These are phyloP conservation scores for Ctenopoma kingsleyae DNA, from an alignment of 2,797 vertebrate genomes.

Conservation along the genomic window DNA sequence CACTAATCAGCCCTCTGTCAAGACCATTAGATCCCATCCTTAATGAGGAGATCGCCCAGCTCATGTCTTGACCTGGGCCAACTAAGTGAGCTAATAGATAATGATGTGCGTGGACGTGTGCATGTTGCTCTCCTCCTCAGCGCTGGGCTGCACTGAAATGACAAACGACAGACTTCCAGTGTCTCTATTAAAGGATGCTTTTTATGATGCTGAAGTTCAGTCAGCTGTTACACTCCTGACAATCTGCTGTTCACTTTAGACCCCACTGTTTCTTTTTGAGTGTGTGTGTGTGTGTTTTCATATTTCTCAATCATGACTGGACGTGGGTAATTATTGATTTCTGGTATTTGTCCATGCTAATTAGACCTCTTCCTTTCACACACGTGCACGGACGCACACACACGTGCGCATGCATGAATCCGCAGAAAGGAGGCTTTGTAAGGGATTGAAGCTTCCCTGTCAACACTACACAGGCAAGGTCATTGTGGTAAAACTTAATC, in stretches of 20 bases:
- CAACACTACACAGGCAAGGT: slow-evolving; percentile 57
- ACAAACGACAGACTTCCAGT: slow-evolving; percentile 55
- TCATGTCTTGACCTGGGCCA: slow-evolving; percentile 54
- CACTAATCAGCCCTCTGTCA: slow-evolving; percentile 72
- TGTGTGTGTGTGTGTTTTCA: neutral
- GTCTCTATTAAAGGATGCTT: slow-evolving; percentile 59
- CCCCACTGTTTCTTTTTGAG: slow-evolving; percentile 3
- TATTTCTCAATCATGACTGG: neutral
- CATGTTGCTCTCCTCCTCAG: slow-evolving; percentile 22
- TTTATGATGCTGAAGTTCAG: slow-evolving; percentile 52
- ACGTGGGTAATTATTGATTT: neutral
- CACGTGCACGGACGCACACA: neutral
- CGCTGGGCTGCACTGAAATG: slow-evolving; percentile 39
- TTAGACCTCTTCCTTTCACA: neutral
- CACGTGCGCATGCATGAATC: neutral
- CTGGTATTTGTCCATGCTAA: slow-evolving; percentile 10
- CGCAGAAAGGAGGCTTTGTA: neutral
- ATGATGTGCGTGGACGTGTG: slow-evolving; percentile 55
- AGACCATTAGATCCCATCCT: slow-evolving; percentile 61
- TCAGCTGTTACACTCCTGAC: slow-evolving; percentile 49
- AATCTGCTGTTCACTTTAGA: slow-evolving; percentile 39
- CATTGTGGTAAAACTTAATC: slow-evolving; percentile 49
- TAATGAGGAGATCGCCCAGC: slow-evolving; percentile 71
- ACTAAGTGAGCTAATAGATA: slow-evolving; percentile 60
- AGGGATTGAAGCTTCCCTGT: slow-evolving; percentile 10